Base-by-base conservation (phyloP, 2,888 invertebrate genomes). In the Argynnis bischoffii region DNA sequence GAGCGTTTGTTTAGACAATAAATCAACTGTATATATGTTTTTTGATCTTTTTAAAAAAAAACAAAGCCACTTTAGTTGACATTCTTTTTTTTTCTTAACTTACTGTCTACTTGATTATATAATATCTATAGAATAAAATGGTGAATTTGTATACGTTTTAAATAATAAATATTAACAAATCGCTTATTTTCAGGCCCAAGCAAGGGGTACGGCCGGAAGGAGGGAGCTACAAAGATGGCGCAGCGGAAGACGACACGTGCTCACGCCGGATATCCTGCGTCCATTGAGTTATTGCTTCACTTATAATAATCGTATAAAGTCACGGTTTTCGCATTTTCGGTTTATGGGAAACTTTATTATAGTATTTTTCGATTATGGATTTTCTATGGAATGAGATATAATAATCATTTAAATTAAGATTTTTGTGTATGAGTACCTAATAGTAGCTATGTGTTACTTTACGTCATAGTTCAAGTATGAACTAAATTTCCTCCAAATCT, bases 181-280 rank as follows among this genome's bases (percentile, higher is more conserved):
- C 61, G 57, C 81, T 50, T 4, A 70, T 78, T 77, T 78, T 74
- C 50, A 82, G 77, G 86, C 87, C 82, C 76, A 65, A 76, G 80
- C 82, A 92, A 91, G 88, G 91, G 90, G 89, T 91, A 89, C 86
- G 84, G 76, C 86, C 90, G 92, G 91, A 92, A 85, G 75, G 77
- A 75, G 79, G 81, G 79, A 81, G 85, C 82, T 82, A 84, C 86
- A 88, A 91, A 92, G 91, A 92, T 92, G 91, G 90, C 91, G 84
- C 82, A 82, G 79, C 89, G 92, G 92, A 92, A 85, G 76, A 81
- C 75, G 92, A 92, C 92, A 92, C 92, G 92, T 92, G 92, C 92
- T 92, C 86, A 80, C 90, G 79, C 89, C 90, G 92, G 92, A 92
- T 79, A 81, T 92, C 92, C 90, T 78, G 77, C 79, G 81, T 80